These are phyloP conservation scores for Phataginus tricuspis DNA, from an alignment of 2,797 vertebrate species.

Conservation along the genomic window DNA sequence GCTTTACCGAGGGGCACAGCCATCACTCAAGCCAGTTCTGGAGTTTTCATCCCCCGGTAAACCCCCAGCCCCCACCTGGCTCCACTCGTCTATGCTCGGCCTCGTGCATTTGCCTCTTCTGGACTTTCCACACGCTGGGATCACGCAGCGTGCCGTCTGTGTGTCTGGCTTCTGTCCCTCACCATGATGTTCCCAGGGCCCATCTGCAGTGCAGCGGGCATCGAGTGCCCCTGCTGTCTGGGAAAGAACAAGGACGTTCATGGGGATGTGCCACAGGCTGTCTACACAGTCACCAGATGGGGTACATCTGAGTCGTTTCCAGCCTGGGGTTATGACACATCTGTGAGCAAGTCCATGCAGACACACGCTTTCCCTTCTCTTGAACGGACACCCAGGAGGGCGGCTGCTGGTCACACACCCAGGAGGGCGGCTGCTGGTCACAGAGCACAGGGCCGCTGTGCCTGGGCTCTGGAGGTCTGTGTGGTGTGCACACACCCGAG, in stretches of 20 bases:
- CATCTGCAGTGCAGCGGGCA: no score
- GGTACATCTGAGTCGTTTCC: accelerated
- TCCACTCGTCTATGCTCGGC: no score
- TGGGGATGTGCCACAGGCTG: accelerated
- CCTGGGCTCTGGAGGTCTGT: background rate
- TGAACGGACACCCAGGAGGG: background rate
- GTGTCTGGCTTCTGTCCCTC: background rate
- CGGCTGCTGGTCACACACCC: background rate
- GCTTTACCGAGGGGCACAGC: accelerated
- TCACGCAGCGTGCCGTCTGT: accelerated
- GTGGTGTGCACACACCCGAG: background rate
- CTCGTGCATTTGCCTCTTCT: background rate
- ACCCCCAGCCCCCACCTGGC: background rate
- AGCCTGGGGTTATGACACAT: accelerated
- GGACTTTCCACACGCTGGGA: accelerated
- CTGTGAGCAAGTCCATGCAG: background rate
- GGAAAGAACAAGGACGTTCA: no score
- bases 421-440: background rate
- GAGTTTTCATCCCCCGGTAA: background rate
- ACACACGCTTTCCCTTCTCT: accelerated
- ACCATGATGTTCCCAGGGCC: accelerated
- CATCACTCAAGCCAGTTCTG: accelerated
- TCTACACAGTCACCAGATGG: accelerated
- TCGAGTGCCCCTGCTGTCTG: no score
- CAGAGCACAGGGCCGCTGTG: no score